These are phyloP conservation scores for Passer domesticus DNA, from an alignment of 2,113 vertebrate species.

Conservation along the genomic window DNA sequence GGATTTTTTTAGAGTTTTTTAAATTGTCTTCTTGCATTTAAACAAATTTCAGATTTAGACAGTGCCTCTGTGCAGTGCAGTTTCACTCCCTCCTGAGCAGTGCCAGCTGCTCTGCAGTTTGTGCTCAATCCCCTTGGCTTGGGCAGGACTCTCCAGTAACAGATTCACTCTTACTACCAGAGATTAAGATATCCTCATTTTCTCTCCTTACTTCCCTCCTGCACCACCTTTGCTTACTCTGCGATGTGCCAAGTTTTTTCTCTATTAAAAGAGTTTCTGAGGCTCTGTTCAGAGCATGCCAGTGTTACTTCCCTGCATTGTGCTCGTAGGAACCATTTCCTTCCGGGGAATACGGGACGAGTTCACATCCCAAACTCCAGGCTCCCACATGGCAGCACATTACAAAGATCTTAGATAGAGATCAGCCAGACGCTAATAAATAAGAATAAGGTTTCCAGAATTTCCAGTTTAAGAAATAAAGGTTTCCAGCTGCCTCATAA, in stretches of 20 bases:
- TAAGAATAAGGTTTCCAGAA: slow-evolving; percentile 45
- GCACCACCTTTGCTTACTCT: not conserved
- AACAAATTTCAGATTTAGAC: not conserved
- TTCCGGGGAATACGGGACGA: slow-evolving; percentile 24
- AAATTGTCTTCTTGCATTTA: not conserved
- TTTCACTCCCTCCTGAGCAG: not conserved
- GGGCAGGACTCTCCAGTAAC: not conserved
- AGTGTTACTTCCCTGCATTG: slow-evolving; percentile 56
- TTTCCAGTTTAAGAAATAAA: slow-evolving; percentile 42
- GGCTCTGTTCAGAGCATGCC: slow-evolving; percentile 32
- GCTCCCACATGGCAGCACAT: slow-evolving; percentile 45
- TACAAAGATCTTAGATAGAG: slow-evolving; percentile 45
- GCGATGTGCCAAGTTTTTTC: not conserved
- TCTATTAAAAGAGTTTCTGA: not conserved
- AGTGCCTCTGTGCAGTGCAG: not conserved
- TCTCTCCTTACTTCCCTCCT: slow-evolving; percentile 32
- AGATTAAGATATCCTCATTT: slow-evolving; percentile 23
- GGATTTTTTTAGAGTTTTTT: not conserved
- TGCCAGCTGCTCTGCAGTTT: not conserved
- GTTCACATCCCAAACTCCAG: slow-evolving; percentile 31
- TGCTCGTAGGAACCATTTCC: slow-evolving; percentile 31
- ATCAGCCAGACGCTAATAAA: slow-evolving; percentile 48
- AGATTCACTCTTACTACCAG: not conserved
- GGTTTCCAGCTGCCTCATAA: slow-evolving; percentile 49
- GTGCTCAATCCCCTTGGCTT: slow-evolving; percentile 20